Conservation (phyloP, 2,888 invertebrate genomes). For the Xestia rhomboidea region DNA sequence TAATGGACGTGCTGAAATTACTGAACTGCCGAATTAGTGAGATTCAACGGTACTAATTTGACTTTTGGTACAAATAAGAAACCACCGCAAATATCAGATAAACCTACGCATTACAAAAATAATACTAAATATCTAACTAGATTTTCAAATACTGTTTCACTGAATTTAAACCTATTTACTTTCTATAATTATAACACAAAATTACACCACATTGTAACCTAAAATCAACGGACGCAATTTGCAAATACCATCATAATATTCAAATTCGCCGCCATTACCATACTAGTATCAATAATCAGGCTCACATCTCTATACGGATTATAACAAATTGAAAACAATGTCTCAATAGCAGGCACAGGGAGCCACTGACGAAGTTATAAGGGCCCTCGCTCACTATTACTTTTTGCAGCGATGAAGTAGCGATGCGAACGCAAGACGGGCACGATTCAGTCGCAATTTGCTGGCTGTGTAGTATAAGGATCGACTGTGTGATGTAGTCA, state of each 20-base stretch:
- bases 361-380: conserved; percentile 28
- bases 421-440: background rate
- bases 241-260: conserved; percentile 48
- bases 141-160: background rate
- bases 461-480: background rate
- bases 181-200: background rate
- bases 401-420: background rate
- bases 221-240: conserved; percentile 41
- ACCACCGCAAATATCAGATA: too few species aligned
- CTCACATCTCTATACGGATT: conserved; percentile 49
- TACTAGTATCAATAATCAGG: conserved; percentile 53
- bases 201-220: background rate
- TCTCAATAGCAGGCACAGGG: conserved; percentile 40
- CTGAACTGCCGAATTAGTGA: too few species aligned
- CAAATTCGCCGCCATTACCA: conserved; percentile 48
- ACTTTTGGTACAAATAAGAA: too few species aligned
- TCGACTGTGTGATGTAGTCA: background rate
- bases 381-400: background rate
- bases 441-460: background rate
- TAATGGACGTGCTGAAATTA: too few species aligned
- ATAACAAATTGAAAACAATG: conserved; percentile 65
- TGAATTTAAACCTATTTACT: background rate
- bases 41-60: too few species aligned
- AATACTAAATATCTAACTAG: too few species aligned
- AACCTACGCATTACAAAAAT: too few species aligned